Base-by-base conservation (phyloP, 1,140 invertebrate species). In the Sinonovacula constricta region DNA sequence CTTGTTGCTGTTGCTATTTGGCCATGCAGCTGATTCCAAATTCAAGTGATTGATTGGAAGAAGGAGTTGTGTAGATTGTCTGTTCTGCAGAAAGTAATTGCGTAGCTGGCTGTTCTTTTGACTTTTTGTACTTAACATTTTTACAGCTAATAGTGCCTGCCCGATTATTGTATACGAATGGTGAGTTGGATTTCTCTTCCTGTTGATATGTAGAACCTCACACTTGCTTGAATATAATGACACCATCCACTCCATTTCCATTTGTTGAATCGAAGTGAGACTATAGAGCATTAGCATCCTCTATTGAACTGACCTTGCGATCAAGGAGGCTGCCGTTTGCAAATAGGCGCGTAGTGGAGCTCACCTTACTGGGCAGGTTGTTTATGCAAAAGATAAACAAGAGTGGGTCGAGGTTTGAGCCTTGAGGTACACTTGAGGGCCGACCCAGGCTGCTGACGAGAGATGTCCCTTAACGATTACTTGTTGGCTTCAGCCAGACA, bases 311-410 rank as follows among this genome's bases (percentile, higher is more conserved):
- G 69, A 2, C 31, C 2, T 31, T 7, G 3, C 33, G 15, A 0
- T 49, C 28, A 1, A 65, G 0, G 0, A 65, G 59, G 36, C n/a
- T 7, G 36, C 51, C 33, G 34, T 66, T 22, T 18, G 72, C 49
- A 76, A 54, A 67, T 36, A 72, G 34, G 12, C 31, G 39, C 22
- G 3, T 36, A 10, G 22, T 33, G 26, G 51, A 63, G n/a, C 12
- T 18, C 22, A 72, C 53, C 24, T 0, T 0, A 10, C 14, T 4
- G 5, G 53, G 51, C 7, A 76, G 18, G 49, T 83, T 71, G 30
- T 79, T 82, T 14, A 76, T 78, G 34, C 70, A 83, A 10, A 82
- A 2, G 12, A 82, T n/a, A 34, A 78, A 83, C 45, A 82, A 53
- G 18, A 78, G 3, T 12, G 80, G 80, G 4, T 66, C 79, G 4